Base-by-base conservation (phyloP, 2,797 vertebrate genomes). In the Discoglossus pictus region DNA sequence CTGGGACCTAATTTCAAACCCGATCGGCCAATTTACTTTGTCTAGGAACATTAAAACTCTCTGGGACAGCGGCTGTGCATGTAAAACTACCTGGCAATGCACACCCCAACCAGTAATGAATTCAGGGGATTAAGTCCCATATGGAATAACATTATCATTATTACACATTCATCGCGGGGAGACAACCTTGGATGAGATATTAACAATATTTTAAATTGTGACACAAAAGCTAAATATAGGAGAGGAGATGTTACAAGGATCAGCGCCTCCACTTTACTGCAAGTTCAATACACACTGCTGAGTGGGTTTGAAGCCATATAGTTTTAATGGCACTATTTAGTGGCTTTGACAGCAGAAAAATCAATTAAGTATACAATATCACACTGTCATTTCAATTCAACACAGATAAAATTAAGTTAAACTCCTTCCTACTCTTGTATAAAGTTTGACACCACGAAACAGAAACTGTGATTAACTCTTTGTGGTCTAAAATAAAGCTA, bases 281-380 rank as follows among this genome's bases (percentile, higher is more conserved):
- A 71, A 64, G 68, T 64, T 71, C 68, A 64, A 71, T 71, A 71
- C 60, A 71, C 61, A 51, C 43, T 64, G 68, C 68, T 71, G 68
- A 71, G 68, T 71, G 61, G 52, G 61, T 64, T 54, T 64, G 60
- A 38, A 51, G 62, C 68, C 58, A 64, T 71, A 71, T 71, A 39
- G 52, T 23, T 63, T 63, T 71, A 71, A 71, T 71, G 68, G 52
- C 36, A 51, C 68, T 71, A 71, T 64, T 71, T 64, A 71, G 60
- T 64, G 61, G 48, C 61, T 71, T 44, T 64, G 68, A 64, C 68
- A 71, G 68, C 59, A 59, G 61, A 56, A 64, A 71, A 71, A 71
- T 71, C 68, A 71, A 71, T 71, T 71, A 71, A 71, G 68, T 64
- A 71, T 64, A 71, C 68, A 71, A 71, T 71, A 64, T 71, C 68